These are phyloP conservation scores for Stegodyphus dumicola DNA, from an alignment of 1,140 invertebrate genomes.

Conservation along the genomic window DNA sequence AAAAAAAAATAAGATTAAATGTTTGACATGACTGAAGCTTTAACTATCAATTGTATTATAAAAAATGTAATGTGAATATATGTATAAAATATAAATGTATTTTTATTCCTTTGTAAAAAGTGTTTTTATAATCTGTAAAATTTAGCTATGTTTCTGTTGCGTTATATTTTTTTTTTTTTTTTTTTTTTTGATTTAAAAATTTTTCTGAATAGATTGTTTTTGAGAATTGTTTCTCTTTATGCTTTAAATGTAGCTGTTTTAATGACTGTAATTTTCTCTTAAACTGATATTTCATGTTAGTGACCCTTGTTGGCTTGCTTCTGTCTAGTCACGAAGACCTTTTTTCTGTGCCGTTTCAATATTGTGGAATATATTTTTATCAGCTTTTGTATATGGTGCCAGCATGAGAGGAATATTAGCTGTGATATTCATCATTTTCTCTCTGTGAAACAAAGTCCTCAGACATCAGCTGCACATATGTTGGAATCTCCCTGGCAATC, in stretches of 20 bases:
- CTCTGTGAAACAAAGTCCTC: slow-evolving; percentile 43
- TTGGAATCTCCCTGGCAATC: slow-evolving; percentile 9
- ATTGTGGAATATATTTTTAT: slow-evolving; percentile 57
- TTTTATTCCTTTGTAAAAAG: slow-evolving; percentile 40
- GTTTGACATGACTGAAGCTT: slow-evolving; percentile 52
- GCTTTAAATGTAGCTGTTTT: no score
- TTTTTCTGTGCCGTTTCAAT: slow-evolving; percentile 32
- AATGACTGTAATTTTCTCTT: neutral
- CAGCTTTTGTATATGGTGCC: slow-evolving; percentile 56
- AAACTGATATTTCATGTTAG: slow-evolving; percentile 20
- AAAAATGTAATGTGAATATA: slow-evolving; percentile 19
- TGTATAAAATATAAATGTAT: slow-evolving; percentile 46
- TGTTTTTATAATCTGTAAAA: neutral
- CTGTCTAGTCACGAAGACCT: slow-evolving; percentile 55
- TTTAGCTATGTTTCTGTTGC: neutral
- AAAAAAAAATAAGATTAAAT: slow-evolving; percentile 14
- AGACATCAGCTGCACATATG: slow-evolving; percentile 13
- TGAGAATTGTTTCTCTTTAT: neutral
- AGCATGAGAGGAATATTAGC: slow-evolving; percentile 53
- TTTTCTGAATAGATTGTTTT: neutral
- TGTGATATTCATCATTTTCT: slow-evolving; percentile 60
- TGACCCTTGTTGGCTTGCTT: slow-evolving; percentile 51
- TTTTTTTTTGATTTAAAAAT: slow-evolving; percentile 5
- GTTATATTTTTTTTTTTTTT: neutral
- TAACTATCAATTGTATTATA: slow-evolving; percentile 19